Evolutionary conservation across 2,888 invertebrate species (phyloP).

Genomic region (Drosophila lacicola): DNA sequence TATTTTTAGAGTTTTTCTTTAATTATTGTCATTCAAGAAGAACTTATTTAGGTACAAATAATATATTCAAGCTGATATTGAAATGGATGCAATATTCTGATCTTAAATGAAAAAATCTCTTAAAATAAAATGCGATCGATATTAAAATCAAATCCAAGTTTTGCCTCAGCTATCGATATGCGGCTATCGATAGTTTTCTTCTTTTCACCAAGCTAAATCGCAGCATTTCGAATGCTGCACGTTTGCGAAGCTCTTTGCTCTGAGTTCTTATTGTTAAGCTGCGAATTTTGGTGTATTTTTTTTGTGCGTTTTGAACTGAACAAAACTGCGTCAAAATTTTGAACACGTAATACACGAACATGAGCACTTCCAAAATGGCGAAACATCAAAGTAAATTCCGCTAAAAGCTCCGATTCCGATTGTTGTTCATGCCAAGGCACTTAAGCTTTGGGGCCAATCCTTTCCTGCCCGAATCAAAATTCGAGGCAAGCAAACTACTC

Average conservation of each 20-base stretch:
- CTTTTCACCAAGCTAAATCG: too few species aligned
- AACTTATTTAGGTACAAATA: too few species aligned
- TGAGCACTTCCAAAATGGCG: conserved; percentile 28
- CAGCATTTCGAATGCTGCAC: too few species aligned
- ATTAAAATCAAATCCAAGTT: too few species aligned
- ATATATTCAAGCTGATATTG: too few species aligned
- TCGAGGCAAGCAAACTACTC: conserved; percentile 29
- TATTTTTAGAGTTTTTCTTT: too few species aligned
- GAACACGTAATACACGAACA: conserved; percentile 40
- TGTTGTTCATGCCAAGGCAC: conserved; percentile 41
- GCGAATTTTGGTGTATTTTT: background rate
- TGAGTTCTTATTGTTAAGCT: conserved; percentile 11
- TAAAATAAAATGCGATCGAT: too few species aligned
- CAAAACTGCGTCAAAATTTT: conserved; percentile 24
- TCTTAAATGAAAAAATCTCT: too few species aligned
- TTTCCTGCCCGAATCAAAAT: conserved; percentile 33
- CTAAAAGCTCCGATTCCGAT: conserved; percentile 59
- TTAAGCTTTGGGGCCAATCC: conserved; percentile 39
- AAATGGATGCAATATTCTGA: too few species aligned
- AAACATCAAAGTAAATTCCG: conserved; percentile 52
- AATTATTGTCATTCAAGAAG: too few species aligned
- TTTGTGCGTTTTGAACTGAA: background rate
- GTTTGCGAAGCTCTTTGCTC: background rate
- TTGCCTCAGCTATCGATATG: background rate
- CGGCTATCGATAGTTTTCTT: background rate